Base-by-base conservation (phyloP, 1,140 invertebrate species). In the Camponotus vicinus region DNA sequence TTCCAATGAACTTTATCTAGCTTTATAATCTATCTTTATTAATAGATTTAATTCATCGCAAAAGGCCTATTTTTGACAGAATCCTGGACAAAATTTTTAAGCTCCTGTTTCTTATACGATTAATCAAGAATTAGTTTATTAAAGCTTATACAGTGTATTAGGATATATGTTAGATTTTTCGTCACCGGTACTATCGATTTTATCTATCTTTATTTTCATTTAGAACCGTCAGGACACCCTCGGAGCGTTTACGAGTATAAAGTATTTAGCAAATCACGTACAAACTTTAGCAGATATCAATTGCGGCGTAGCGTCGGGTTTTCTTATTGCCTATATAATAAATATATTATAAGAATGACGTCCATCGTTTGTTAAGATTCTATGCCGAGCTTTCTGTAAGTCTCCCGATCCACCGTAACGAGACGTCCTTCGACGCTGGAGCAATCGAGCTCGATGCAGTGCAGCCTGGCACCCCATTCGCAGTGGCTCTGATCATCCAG, bases 401-500 rank as follows among this genome's bases (percentile, higher is more conserved):
- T 96, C 85, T 96, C 95, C 66, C 95, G 92, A 34, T 95, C 94
- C 7, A 95, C 95, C 15, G 94, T 96, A 3, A 95, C 94, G 9
- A 96, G 92, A 55, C 91, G 93, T 70, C 94, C 95, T 52, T 95
- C 93, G 15, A 95, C 94, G 70, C 94, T 95, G 9, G 94, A 94
- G 84, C 96, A 96, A 79, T 96, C 96, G 37, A 96, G 95, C 78
- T 96, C 96, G 87, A 96, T 96, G 87, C 95, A 96, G 87, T 96
- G 95, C 8, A 96, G 90, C n/a, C 94, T 92, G 4, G 94, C 95
- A 45, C 96, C 96, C 95, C 95, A 96, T 34, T 95, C 95, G 75
- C 95, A 95, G 87, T 96, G 96, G 18, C 95, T 95, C 32, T 94
- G 94, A 77, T 96, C 95, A 21, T 94, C 94, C 6, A 90, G 66